Conservation (phyloP, 2,888 invertebrate species). For the Xylota segnis region DNA sequence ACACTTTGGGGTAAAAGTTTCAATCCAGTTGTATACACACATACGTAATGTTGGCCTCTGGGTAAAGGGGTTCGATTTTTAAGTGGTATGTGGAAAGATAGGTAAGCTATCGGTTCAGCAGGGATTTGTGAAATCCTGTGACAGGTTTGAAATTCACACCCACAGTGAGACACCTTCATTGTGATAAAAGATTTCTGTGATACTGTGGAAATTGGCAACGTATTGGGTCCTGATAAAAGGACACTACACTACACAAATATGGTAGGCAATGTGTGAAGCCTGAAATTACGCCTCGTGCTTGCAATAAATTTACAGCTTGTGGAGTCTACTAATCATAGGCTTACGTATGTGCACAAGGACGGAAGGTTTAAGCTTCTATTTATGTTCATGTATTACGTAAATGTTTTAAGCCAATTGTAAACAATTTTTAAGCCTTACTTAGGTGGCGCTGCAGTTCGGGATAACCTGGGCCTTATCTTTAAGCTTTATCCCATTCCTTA, state of each 20-base stretch:
- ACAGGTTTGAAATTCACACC: background rate
- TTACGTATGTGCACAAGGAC: no score
- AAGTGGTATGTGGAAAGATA: background rate
- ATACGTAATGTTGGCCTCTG: background rate
- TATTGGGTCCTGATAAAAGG: background rate
- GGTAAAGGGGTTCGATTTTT: background rate
- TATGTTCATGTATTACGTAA: no score
- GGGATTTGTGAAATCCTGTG: background rate
- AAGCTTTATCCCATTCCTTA: no score
- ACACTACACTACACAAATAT: background rate
- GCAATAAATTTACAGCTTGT: no score
- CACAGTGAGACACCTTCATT: background rate
- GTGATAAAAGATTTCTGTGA: background rate
- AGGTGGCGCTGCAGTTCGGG: no score
- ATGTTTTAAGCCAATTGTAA: no score
- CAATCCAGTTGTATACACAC: background rate
- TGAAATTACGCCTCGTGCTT: no score
- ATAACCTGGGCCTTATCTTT: no score
- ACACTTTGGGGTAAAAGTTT: constrained; percentile 40
- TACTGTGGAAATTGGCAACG: background rate
- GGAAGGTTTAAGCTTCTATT: no score
- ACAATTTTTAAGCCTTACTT: no score
- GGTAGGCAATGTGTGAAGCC: background rate
- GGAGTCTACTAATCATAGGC: no score
- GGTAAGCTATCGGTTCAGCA: background rate